Base-by-base conservation (phyloP, 2,888 invertebrate genomes). In the Carcina quercana region DNA sequence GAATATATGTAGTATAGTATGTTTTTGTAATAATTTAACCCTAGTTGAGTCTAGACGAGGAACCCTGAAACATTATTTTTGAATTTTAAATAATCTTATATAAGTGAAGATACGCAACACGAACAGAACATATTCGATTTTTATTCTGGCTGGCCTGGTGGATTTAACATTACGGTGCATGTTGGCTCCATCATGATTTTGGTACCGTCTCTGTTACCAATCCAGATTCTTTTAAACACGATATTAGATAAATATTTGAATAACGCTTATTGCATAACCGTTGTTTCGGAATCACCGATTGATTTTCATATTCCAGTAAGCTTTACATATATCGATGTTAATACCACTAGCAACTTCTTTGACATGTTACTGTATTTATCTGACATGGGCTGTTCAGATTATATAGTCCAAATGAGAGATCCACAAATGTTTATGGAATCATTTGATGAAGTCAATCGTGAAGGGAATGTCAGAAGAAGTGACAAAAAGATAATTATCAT, bases 311-410 rank as follows among this genome's bases (percentile, higher is more conserved):
- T 52, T 5, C 38, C 59, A 15, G 38, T 40, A 13, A 54, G 45
- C 37, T 66, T 62, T 34, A 60, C 59, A 10, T 52, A 50, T 30
- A 50, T 78, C 13, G 34, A 40, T 17, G 55, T 56, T 3, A 54
- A 60, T 35, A 44, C 47, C 2, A 51, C 44, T 8, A 45, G 53
- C 15, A 44, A 47, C 34, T 41, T 78, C 1, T 40, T 50, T 5
- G 30, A 55, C 6, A 54, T 62, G 28, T 45, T 80, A 38, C 34
- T 74, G 1, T 40, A 57, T 13, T 61, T 67, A 1, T 73, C 76
- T 1, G 83, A 84, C 57, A 66, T 60, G 25, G 85, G 83, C 7
- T 86, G 86, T 51, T 79, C 80, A 7, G 84, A 80, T 55, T 84
- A 79, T 34, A 55, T 85, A 3, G 61, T 85, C 6, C 55, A 55